A percentile compares a stretch with the other conserved stretches of the same genome.
Conservation (phyloP, 2,797 vertebrate genomes). For the Cichlasoma orientale region DNA sequence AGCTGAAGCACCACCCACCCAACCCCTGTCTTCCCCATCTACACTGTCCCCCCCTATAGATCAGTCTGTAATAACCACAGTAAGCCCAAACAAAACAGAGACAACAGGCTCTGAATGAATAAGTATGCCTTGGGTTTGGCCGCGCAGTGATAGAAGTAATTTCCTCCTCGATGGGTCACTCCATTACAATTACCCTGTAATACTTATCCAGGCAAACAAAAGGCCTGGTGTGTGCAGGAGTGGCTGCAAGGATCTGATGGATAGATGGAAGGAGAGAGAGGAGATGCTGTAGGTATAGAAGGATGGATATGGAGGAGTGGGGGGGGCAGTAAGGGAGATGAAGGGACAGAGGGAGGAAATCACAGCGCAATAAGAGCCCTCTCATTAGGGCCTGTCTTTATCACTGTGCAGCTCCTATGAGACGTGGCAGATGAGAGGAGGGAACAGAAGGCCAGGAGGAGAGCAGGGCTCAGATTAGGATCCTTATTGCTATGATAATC, state of each 20-base stretch:
- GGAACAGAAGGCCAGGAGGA: slow-evolving; percentile 74
- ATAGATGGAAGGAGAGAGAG: slow-evolving; percentile 39
- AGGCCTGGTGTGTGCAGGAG: slow-evolving; percentile 35
- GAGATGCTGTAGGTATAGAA: slow-evolving; percentile 46
- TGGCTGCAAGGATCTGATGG: slow-evolving; percentile 42
- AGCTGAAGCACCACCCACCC: slow-evolving; percentile 2
- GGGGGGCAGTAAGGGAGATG: neutral
- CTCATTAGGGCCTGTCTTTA: slow-evolving; percentile 77
- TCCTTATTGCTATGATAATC: slow-evolving; percentile 78
- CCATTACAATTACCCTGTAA: slow-evolving; percentile 74
- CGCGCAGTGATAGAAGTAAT: slow-evolving; percentile 57
- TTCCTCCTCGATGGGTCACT: slow-evolving; percentile 71
- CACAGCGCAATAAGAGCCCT: slow-evolving; percentile 73
- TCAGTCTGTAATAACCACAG: slow-evolving; percentile 39
- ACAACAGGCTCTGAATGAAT: slow-evolving; percentile 65
- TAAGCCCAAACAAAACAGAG: slow-evolving; percentile 68
- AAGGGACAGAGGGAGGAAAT: slow-evolving; percentile 54
- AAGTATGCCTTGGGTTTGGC: slow-evolving; percentile 48
- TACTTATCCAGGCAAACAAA: slow-evolving; percentile 74
- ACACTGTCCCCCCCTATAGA: neutral
- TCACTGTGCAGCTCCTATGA: slow-evolving; percentile 67
- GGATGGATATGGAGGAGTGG: slow-evolving; percentile 15
- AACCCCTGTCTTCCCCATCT: neutral
- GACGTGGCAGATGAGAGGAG: slow-evolving; percentile 73
- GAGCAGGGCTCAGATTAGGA: slow-evolving; percentile 71